Percentiles rank a stretch among this genome's conserved stretches.
phyloP scores from a whole-genome alignment of 2,888 invertebrate genomes.

The Heteropelma amictum region DNA sequence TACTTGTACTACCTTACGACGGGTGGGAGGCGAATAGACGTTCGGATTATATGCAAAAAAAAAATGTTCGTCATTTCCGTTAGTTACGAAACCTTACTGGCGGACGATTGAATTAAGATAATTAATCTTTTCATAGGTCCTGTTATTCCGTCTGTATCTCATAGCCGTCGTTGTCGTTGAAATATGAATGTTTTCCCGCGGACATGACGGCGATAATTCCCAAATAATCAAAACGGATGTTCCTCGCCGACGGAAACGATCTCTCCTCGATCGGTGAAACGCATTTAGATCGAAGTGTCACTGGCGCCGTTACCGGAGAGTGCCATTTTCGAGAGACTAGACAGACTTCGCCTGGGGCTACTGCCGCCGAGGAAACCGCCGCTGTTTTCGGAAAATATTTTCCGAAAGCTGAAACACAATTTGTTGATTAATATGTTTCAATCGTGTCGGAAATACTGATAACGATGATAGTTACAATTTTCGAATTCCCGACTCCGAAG shows the following conservation, averaged over 20 bases:
- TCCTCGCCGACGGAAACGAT: not conserved
- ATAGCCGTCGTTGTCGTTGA: too few relatives aligned
- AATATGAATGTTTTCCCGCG: too few relatives aligned
- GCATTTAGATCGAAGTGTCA: conserved; percentile 65
- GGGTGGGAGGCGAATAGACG: conserved; percentile 24
- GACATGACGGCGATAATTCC: too few relatives aligned
- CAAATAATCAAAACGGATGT: not conserved
- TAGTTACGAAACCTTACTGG: too few relatives aligned
- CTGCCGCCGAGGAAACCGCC: conserved; percentile 82
- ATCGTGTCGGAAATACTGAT: not conserved
- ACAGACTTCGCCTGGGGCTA: conserved; percentile 89
- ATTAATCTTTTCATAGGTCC: too few relatives aligned
- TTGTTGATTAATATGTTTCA: not conserved
- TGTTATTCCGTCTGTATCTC: too few relatives aligned
- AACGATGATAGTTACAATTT: conserved; percentile 87
- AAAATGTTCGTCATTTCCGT: not conserved
- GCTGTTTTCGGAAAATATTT: conserved; percentile 90
- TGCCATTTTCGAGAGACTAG: conserved; percentile 89
- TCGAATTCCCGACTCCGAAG: conserved; percentile 90
- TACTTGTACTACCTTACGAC: conserved; percentile 44
- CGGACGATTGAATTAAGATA: too few relatives aligned
- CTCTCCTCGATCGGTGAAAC: too few relatives aligned
- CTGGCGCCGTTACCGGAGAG: conserved; percentile 76
- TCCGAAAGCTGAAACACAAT: conserved; percentile 86
- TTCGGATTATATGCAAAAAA: conserved; percentile 13